Evolutionary conservation across 2,113 vertebrate genomes (phyloP).

Genomic region (Podocnemis expansa): DNA sequence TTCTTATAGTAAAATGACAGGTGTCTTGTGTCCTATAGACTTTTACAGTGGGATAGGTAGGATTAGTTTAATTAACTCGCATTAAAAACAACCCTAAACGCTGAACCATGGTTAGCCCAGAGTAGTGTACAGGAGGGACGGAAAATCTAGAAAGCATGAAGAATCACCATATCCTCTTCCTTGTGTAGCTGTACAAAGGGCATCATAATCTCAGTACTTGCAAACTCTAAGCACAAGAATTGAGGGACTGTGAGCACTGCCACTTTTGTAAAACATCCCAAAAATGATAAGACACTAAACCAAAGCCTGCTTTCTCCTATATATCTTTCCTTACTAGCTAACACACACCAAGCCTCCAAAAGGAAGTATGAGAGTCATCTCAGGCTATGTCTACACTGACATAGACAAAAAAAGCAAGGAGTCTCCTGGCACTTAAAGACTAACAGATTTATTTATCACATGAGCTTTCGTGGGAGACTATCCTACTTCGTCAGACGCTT

Average conservation of each 20-base stretch:
- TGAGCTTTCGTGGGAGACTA: too few species aligned
- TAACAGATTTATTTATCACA: too few species aligned
- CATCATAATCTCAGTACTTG: neutral
- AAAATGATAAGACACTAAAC: neutral
- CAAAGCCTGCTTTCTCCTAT: neutral
- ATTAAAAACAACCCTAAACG: neutral
- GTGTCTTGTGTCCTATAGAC: neutral
- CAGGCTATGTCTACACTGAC: too few species aligned
- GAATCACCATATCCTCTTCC: neutral
- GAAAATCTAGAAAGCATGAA: neutral
- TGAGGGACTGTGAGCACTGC: neutral
- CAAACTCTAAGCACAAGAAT: neutral
- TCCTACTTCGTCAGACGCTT: too few species aligned
- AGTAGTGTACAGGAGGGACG: neutral
- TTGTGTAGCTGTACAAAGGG: neutral
- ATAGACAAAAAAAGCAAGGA: too few species aligned
- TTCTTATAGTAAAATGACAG: neutral
- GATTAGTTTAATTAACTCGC: neutral
- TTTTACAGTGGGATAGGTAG: neutral
- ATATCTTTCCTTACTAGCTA: neutral
- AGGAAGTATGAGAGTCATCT: neutral
- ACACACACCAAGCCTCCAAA: neutral
- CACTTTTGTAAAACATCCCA: neutral
- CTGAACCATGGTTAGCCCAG: neutral
- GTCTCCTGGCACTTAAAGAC: too few species aligned